These are phyloP conservation scores for Nasonovia ribisnigri DNA, from an alignment of 2,888 invertebrate species.

Conservation along the genomic window DNA sequence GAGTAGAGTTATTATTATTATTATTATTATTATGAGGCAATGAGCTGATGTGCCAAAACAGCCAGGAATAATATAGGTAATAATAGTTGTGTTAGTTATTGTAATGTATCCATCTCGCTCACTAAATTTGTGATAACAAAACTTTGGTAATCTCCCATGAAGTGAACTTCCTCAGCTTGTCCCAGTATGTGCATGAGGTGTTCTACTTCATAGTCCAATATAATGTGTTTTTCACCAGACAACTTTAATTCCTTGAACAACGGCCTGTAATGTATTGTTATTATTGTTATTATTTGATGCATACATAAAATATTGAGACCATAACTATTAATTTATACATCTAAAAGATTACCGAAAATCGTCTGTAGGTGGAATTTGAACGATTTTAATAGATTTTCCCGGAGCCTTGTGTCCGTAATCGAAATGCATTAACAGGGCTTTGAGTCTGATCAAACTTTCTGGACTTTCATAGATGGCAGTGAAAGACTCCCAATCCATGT, in stretches of 20 bases:
- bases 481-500: conserved; percentile 87
- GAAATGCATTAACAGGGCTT: conserved; percentile 76
- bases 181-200: conserved; percentile 77
- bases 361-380: conserved; percentile 75
- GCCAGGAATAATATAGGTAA: neutral
- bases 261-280: conserved; percentile 71
- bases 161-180: conserved; percentile 88
- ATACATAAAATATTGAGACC: neutral
- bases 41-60: too few relatives aligned
- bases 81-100: neutral
- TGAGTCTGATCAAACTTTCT: conserved; percentile 80
- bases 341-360: conserved; percentile 76
- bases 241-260: conserved; percentile 79
- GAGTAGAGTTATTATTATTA: neutral
- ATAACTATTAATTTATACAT: neutral
- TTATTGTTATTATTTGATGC: neutral
- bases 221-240: conserved; percentile 78
- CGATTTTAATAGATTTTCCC: conserved; percentile 74
- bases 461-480: conserved; percentile 89
- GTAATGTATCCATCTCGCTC: conserved; percentile 67
- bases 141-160: conserved; percentile 84
- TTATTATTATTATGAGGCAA: neutral
- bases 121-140: conserved; percentile 83
- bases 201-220: conserved; percentile 80
- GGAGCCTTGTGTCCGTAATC: conserved; percentile 62